Evolutionary conservation across 2,113 vertebrate genomes (phyloP).

Genomic region (Cochlearius cochlearius): DNA sequence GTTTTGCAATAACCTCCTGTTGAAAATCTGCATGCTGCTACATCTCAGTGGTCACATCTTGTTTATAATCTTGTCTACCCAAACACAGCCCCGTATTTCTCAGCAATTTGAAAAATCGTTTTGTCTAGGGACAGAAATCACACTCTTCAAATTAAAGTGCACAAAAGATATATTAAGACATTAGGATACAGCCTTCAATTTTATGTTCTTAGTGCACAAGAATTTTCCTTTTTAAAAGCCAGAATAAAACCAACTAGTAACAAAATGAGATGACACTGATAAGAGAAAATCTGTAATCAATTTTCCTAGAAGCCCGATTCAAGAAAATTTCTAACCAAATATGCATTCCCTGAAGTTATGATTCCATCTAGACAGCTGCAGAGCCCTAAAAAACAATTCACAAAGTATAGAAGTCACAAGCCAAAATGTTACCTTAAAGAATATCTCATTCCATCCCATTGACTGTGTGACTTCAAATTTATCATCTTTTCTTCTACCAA

Average conservation of each 20-base stretch:
- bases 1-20: not conserved
- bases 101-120: not conserved
- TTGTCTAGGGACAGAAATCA: not conserved
- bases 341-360: not conserved
- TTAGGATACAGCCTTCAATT: not conserved
- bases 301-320: not conserved
- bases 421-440: not conserved
- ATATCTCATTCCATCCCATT: not conserved
- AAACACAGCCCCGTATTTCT: not conserved
- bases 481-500: conserved; percentile 20
- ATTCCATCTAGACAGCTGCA: conserved; percentile 1
- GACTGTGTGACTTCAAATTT: conserved; percentile 35
- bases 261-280: not conserved
- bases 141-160: not conserved
- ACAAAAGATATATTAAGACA: not conserved
- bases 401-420: not conserved
- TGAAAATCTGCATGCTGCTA: not conserved
- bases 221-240: not conserved
- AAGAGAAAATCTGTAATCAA: not conserved
- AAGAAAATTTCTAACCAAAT: not conserved
- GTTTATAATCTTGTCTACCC: not conserved
- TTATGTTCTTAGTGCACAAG: not conserved
- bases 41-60: not conserved
- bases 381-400: conserved; percentile 3
- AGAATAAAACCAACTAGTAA: not conserved